These are phyloP conservation scores for Drosophila kuntzei DNA, from an alignment of 2,888 invertebrate genomes.

Conservation along the genomic window DNA sequence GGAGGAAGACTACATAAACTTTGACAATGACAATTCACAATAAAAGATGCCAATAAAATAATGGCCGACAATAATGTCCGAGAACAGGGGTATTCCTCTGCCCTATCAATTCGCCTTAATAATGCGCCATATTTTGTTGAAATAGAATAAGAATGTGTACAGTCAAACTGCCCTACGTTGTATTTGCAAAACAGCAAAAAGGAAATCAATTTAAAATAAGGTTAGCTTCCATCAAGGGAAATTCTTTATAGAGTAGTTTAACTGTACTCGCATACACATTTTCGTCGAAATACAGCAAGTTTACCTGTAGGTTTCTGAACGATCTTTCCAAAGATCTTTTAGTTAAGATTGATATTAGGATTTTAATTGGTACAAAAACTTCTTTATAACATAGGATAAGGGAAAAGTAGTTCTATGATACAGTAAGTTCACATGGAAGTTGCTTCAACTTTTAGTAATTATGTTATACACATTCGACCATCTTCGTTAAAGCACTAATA, in stretches of 20 bases:
- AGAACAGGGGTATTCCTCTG: constrained; percentile 2
- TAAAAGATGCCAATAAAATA: constrained; percentile 69
- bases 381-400: no score
- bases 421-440: no score
- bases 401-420: no score
- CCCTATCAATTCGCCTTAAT: background rate
- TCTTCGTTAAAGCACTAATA: no score
- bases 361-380: no score
- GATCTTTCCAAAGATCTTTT: background rate
- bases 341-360: no score
- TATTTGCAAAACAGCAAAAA: background rate
- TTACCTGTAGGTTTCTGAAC: background rate
- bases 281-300: background rate
- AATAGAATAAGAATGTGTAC: background rate
- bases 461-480: no score
- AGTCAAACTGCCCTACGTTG: background rate
- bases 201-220: background rate
- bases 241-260: background rate
- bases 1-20: constrained; percentile 15
- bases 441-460: no score
- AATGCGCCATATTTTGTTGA: constrained; percentile 11
- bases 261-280: background rate
- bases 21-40: constrained; percentile 62
- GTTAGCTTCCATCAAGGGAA: background rate
- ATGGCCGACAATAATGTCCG: constrained; percentile 73